Percentiles rank a stretch among this genome's conserved stretches.
Evolutionary conservation across 2,113 vertebrate genomes (phyloP).

Genomic region (Callaeas wilsoni): DNA sequence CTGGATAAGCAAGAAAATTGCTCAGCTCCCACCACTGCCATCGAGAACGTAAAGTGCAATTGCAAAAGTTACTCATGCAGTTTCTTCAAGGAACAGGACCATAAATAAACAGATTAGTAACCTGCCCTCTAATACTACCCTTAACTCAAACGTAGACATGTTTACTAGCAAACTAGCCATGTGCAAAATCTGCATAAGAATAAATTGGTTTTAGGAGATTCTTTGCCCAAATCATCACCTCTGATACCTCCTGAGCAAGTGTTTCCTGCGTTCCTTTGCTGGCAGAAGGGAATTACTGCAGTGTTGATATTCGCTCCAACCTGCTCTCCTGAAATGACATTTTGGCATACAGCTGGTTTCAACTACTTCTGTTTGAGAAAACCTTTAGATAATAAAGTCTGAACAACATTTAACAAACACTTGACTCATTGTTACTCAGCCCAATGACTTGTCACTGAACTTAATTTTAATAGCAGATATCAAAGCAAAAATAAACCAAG

Average conservation of each 20-base stretch:
- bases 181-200: not conserved
- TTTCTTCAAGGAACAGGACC: not conserved
- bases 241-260: not conserved
- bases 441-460: not conserved
- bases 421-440: conserved; percentile 9
- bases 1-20: not conserved
- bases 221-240: not conserved
- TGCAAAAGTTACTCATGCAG: not conserved
- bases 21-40: not conserved
- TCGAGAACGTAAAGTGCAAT: fast-evolving
- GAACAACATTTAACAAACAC: not conserved
- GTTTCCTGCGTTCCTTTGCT: not conserved
- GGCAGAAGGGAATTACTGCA: not conserved
- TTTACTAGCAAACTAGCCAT: not conserved
- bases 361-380: not conserved
- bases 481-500: not conserved
- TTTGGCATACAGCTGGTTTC: not conserved
- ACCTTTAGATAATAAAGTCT: not conserved
- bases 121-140: not conserved
- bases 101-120: not conserved
- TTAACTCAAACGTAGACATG: not conserved
- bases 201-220: not conserved
- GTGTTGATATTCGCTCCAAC: not conserved
- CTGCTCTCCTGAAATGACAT: not conserved
- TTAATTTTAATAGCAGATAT: not conserved